Percentiles rank a stretch among this genome's conserved stretches.
phyloP scores from a whole-genome alignment of 2,113 vertebrate species.

The Trichomycterus rosablanca region DNA sequence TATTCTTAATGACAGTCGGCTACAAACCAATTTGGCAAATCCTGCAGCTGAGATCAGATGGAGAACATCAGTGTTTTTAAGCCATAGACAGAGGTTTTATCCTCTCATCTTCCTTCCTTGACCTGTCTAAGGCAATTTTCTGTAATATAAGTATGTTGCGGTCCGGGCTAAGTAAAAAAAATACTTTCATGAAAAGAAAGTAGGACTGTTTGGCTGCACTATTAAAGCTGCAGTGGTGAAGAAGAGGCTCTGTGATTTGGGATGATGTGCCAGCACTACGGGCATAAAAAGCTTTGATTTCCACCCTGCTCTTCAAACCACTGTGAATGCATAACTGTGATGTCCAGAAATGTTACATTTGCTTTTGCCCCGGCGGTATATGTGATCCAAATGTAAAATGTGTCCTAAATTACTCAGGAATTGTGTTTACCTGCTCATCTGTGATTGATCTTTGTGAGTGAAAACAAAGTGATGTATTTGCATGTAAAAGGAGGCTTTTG shows the following conservation, averaged over 20 bases:
- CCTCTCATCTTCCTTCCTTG: slow-evolving; percentile 12
- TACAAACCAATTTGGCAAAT: slow-evolving; percentile 8
- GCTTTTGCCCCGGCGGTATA: too few relatives aligned
- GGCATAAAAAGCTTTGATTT: slow-evolving; percentile 52
- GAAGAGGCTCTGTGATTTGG: slow-evolving; percentile 37
- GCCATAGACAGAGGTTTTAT: slow-evolving; percentile 5
- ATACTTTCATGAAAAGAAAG: slow-evolving; percentile 22
- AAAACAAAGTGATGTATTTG: slow-evolving; percentile 70
- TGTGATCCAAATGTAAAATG: slow-evolving; percentile 65
- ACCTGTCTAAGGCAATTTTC: slow-evolving; percentile 18
- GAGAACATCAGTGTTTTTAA: slow-evolving; percentile 18
- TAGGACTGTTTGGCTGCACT: slow-evolving; percentile 14
- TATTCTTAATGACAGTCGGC: slow-evolving; percentile 19
- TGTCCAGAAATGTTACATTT: too few relatives aligned
- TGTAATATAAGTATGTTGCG: slow-evolving; percentile 20
- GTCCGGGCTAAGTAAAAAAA: slow-evolving; percentile 2
- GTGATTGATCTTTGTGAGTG: slow-evolving; percentile 68
- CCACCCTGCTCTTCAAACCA: slow-evolving; percentile 35
- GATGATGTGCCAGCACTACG: slow-evolving; percentile 29
- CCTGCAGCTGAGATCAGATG: neutral
- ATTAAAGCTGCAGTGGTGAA: slow-evolving; percentile 15
- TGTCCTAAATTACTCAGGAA: slow-evolving; percentile 63
- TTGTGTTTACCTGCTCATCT: slow-evolving; percentile 69
- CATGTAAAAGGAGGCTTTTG: slow-evolving; percentile 65
- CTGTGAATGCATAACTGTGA: slow-evolving; percentile 37